Base-by-base conservation (phyloP, 1,140 invertebrate species). In the Pristionchus pacificus region DNA sequence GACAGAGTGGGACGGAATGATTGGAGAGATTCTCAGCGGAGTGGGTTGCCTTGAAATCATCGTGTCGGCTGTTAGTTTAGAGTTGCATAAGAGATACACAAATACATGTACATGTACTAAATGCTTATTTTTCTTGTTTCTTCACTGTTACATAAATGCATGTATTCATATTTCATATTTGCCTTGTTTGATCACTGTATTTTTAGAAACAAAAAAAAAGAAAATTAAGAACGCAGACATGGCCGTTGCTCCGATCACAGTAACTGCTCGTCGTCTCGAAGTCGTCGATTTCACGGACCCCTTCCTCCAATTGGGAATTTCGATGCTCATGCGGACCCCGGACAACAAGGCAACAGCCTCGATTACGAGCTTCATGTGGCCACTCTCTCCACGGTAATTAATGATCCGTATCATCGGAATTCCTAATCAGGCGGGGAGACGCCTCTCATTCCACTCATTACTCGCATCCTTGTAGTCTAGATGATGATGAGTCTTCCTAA, bases 251-350 rank as follows among this genome's bases (percentile, higher is more conserved):
- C 92, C 92, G 0, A 92, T 95, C 90, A 95, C 92, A 0, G 94
- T 94, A 70, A 94, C 93, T 82, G 93, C 93, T 81, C 91, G 91
- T 0, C 84, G 92, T 30, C 91, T 94, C 84, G 91, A 91, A 78
- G 92, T 93, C 19, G 93, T 95, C 32, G 92, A 94, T 84, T 95
- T 94, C 84, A 93, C 92, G 0, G 93, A 93, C 81, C 92, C 92
- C 0, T 94, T 93, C 84, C 92, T 93, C 90, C 92, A 92, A 82
- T 86, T 93, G 19, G 78, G 84, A 38, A 79, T 77, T 57, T 77
- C 71, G 1, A 79, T 79, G 72, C 59, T 79, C 0, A 85, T 84
- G 76, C 81, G 81, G 67, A 83, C 66, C 73, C 86, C 86, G n/a
- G 74, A 79, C 55, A 83, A 83, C 89, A 90, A 70, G 82, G 85